Evolutionary conservation across 2,797 vertebrate species (phyloP).

Genomic region (Lacerta bilineata): DNA sequence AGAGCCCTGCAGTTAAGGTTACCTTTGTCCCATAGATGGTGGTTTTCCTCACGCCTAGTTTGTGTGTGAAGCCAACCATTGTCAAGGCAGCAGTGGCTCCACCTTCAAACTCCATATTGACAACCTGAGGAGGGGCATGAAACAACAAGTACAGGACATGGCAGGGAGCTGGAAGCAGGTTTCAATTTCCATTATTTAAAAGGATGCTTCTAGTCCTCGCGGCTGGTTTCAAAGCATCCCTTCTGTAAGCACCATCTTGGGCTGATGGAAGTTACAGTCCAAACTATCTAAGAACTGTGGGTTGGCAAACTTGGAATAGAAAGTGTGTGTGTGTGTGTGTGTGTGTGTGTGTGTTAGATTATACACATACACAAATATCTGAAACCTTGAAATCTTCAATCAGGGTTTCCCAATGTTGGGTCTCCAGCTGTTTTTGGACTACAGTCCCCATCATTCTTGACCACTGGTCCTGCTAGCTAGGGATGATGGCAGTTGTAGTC

Average conservation of each 20-base stretch:
- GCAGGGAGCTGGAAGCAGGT: too few species aligned
- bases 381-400: too few species aligned
- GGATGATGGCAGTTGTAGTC: too few species aligned
- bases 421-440: too few species aligned
- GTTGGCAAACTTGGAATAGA: background rate
- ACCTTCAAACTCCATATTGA: constrained; percentile 90
- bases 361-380: too few species aligned
- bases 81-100: constrained; percentile 87
- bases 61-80: constrained; percentile 88
- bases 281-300: too few species aligned
- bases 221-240: background rate
- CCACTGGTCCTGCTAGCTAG: too few species aligned
- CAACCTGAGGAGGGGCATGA: constrained; percentile 76
- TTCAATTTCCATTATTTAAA: background rate
- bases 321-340: too few species aligned
- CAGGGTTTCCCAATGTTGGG: background rate
- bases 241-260: background rate
- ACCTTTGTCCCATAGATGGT: constrained; percentile 86
- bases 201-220: background rate
- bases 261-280: too few species aligned
- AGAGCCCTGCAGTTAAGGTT: background rate
- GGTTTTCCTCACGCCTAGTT: constrained; percentile 81
- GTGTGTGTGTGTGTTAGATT: too few species aligned
- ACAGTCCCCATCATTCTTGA: too few species aligned
- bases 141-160: background rate